phyloP scores from a whole-genome alignment of 1,140 invertebrate species.

The Matsumurasca onukii region DNA sequence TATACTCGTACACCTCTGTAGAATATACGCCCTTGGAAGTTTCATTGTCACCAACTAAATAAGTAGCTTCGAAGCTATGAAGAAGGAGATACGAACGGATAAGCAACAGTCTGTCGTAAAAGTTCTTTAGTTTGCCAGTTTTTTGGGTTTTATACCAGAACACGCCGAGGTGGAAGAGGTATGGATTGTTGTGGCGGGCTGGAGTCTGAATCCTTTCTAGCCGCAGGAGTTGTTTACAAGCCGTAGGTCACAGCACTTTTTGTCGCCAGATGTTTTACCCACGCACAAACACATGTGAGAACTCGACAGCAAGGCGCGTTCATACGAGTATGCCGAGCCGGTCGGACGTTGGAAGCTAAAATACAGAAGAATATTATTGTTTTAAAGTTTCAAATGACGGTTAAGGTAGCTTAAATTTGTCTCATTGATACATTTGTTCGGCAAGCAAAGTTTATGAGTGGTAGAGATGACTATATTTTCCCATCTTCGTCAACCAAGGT shows the following conservation, averaged over 20 bases:
- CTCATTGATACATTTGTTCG: neutral
- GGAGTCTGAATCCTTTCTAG: neutral
- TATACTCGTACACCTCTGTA: neutral
- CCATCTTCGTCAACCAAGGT: too few species aligned
- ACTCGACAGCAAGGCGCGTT: neutral
- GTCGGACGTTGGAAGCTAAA: neutral
- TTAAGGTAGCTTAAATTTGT: neutral
- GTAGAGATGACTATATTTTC: too few species aligned
- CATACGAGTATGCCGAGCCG: neutral
- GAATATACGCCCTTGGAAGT: neutral
- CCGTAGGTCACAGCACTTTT: constrained; percentile 4
- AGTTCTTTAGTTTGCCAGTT: neutral
- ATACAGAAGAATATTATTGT: neutral
- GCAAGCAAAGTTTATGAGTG: too few species aligned
- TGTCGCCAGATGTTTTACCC: constrained; percentile 10
- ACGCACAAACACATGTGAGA: neutral
- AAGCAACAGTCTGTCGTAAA: neutral
- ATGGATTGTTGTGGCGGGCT: neutral
- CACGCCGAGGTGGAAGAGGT: neutral
- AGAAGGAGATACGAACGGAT: neutral
- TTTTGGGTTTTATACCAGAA: neutral
- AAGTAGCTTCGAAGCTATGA: neutral
- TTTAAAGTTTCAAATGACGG: neutral
- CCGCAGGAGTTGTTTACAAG: constrained; percentile 4
- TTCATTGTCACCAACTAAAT: neutral